These are phyloP conservation scores for Rynchops niger DNA, from an alignment of 2,113 vertebrate species.

Conservation along the genomic window DNA sequence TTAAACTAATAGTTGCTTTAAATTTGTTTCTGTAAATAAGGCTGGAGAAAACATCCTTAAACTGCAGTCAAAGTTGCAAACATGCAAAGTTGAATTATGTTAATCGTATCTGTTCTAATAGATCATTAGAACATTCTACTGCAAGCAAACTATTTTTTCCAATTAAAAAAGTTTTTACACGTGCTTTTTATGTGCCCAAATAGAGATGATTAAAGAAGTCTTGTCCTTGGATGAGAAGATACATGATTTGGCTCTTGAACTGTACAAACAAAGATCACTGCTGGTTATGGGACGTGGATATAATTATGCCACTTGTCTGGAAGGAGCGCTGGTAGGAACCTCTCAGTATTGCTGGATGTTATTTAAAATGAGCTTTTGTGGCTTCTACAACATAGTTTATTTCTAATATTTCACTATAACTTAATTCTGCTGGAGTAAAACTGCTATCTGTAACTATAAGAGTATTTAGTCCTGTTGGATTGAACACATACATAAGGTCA, in stretches of 20 bases:
- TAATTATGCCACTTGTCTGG: constrained; percentile 94
- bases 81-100: not conserved
- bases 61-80: not conserved
- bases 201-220: constrained; percentile 89
- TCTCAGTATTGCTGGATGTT: not conserved
- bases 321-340: constrained; percentile 92
- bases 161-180: not conserved
- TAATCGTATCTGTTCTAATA: not conserved
- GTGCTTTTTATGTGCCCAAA: not conserved
- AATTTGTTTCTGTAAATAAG: not conserved
- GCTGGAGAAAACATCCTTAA: not conserved
- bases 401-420: not conserved
- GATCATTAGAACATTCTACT: not conserved
- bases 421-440: not conserved
- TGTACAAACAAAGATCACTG: constrained; percentile 89
- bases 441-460: not conserved
- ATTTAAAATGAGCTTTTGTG: not conserved
- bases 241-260: constrained; percentile 86
- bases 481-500: not conserved
- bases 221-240: constrained; percentile 88
- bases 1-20: not conserved
- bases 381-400: not conserved
- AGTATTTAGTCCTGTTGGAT: not conserved
- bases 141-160: not conserved
- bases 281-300: constrained; percentile 96